phyloP scores from a whole-genome alignment of 2,113 vertebrate genomes.

The Megaleporinus macrocephalus region DNA sequence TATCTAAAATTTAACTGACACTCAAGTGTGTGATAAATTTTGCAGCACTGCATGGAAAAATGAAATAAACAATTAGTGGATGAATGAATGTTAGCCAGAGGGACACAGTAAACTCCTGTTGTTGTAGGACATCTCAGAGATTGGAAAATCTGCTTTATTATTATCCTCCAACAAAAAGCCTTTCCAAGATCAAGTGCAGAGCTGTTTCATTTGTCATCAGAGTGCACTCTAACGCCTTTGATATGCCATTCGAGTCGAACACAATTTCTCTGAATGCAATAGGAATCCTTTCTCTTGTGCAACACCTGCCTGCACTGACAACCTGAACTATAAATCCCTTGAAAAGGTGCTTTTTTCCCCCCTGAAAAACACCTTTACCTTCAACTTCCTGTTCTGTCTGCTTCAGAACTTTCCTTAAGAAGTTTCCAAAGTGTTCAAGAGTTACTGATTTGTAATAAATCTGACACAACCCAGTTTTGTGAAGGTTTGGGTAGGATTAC shows the following conservation, averaged over 20 bases:
- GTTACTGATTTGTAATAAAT: conserved; percentile 30
- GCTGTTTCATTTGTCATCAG: conserved; percentile 36
- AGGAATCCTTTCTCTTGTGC: conserved; percentile 31
- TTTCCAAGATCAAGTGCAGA: conserved; percentile 38
- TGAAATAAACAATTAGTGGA: neutral
- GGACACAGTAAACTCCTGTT: neutral
- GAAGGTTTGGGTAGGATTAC: neutral
- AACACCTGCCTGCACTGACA: conserved; percentile 32
- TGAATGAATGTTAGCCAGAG: neutral
- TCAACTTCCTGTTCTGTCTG: conserved; percentile 6
- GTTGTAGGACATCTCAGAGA: conserved; percentile 11
- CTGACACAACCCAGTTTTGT: neutral
- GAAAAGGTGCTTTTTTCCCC: conserved; percentile 38
- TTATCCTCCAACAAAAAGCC: conserved; percentile 13
- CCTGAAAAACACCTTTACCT: neutral
- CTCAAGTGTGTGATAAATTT: neutral
- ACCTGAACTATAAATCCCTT: conserved; percentile 7
- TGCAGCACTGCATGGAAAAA: neutral
- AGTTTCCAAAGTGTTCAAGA: conserved; percentile 37
- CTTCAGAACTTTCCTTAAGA: conserved; percentile 36
- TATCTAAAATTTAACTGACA: neutral
- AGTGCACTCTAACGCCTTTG: conserved; percentile 44
- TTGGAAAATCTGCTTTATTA: conserved; percentile 13
- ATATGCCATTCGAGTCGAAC: conserved; percentile 36
- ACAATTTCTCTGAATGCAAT: conserved; percentile 24